Percentiles rank a stretch among this genome's conserved stretches.
phyloP scores from a whole-genome alignment of 2,888 invertebrate genomes.

The Subacronicta megacephala region DNA sequence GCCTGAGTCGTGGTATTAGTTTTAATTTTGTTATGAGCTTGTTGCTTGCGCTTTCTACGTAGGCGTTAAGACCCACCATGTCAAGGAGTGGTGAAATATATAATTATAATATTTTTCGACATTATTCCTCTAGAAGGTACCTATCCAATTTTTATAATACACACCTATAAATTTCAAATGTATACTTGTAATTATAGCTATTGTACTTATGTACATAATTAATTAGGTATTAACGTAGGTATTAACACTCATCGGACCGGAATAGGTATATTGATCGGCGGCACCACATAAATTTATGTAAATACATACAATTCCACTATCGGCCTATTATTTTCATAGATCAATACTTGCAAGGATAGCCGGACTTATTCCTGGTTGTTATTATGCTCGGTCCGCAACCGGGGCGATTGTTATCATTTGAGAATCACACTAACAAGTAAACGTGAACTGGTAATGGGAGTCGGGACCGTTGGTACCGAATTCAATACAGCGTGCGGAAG shows the following conservation, averaged over 20 bases:
- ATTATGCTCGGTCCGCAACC: slow-evolving; percentile 64
- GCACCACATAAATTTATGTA: slow-evolving; percentile 9
- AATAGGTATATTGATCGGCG: slow-evolving; percentile 16
- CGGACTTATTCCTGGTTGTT: slow-evolving; percentile 61
- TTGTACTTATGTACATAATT: no score
- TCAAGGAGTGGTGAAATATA: slow-evolving; percentile 14
- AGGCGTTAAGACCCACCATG: slow-evolving; percentile 43
- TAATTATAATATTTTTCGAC: no score
- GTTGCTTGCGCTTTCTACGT: slow-evolving; percentile 36
- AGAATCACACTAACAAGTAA: slow-evolving; percentile 86
- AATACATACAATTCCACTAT: slow-evolving; percentile 12
- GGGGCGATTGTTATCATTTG: slow-evolving; percentile 80
- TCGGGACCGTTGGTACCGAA: slow-evolving; percentile 78
- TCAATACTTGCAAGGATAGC: slow-evolving; percentile 53
- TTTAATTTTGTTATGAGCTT: slow-evolving; percentile 25
- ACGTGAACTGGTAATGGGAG: slow-evolving; percentile 80
- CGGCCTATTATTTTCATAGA: slow-evolving; percentile 33
- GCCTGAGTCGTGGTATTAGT: slow-evolving; percentile 29
- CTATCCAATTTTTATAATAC: slow-evolving; percentile 27
- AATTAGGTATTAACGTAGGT: no score
- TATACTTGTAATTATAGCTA: not conserved
- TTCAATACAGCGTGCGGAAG: slow-evolving; percentile 86
- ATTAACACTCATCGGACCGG: no score
- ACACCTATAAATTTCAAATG: slow-evolving; percentile 19
- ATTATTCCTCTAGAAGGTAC: slow-evolving; percentile 23